Percentiles rank a stretch among this genome's conserved stretches.
Evolutionary conservation across 2,797 vertebrate species (phyloP).

Genomic region (Antennarius maculatus): DNA sequence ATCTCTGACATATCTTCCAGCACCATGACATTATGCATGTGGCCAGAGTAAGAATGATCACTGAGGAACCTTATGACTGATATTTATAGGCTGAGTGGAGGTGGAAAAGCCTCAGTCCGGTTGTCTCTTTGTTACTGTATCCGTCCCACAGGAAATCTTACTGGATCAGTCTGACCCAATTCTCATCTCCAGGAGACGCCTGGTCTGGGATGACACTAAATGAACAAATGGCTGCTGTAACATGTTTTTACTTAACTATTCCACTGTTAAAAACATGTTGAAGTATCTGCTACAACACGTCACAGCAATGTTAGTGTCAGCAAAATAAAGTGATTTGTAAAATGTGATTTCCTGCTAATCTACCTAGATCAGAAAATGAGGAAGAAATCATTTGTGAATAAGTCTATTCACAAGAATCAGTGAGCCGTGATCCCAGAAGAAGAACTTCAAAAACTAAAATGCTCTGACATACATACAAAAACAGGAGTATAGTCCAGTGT

Average conservation of each 20-base stretch:
- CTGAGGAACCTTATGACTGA: slow-evolving; percentile 21
- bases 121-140: slow-evolving; percentile 24
- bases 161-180: slow-evolving; percentile 36
- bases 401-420: neutral
- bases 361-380: neutral
- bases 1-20: neutral
- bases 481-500: neutral
- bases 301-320: neutral
- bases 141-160: slow-evolving; percentile 30
- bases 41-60: slow-evolving; percentile 3
- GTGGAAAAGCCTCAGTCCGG: slow-evolving; percentile 34
- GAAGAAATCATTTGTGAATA: neutral
- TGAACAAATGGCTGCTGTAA: slow-evolving; percentile 1
- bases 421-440: neutral
- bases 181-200: slow-evolving; percentile 24
- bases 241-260: slow-evolving; percentile 6
- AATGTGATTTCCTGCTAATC: slow-evolving; percentile 3
- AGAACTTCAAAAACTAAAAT: neutral
- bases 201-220: slow-evolving; percentile 1
- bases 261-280: neutral
- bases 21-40: neutral
- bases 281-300: neutral
- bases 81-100: slow-evolving; percentile 39
- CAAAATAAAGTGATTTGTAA: neutral
- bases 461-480: no score